Evolutionary conservation across 2,888 invertebrate genomes (phyloP).

Genomic region (Bimastos eiseni): DNA sequence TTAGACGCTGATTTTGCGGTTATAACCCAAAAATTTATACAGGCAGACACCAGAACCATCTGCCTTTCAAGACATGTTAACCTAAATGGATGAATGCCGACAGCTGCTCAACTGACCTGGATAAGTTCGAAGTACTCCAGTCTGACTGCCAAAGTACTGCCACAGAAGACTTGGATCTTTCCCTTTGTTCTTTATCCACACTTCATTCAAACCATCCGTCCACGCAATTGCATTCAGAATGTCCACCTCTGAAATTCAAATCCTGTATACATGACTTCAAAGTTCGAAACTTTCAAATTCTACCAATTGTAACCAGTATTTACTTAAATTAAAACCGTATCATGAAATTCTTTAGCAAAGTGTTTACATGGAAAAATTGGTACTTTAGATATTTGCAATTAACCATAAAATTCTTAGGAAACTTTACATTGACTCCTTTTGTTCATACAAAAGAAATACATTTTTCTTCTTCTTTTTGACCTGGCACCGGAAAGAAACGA

Average conservation of each 20-base stretch:
- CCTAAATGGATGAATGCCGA: neutral
- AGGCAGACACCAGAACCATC: neutral
- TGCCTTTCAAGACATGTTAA: neutral
- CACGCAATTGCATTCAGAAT: constrained; percentile 64
- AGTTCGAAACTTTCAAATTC: neutral
- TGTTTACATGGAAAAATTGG: neutral
- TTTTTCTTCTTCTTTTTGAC: too few species aligned
- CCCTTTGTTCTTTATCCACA: constrained; percentile 60
- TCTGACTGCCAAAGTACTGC: constrained; percentile 65
- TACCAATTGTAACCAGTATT: neutral
- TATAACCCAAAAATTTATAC: neutral
- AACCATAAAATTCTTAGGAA: neutral
- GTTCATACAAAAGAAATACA: neutral
- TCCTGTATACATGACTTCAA: neutral
- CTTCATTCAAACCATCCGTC: constrained; percentile 61
- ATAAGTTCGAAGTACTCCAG: constrained; percentile 63
- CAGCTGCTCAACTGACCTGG: constrained; percentile 56
- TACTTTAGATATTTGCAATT: neutral
- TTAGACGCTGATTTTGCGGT: too few species aligned
- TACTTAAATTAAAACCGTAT: neutral
- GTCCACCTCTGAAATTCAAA: constrained; percentile 59
- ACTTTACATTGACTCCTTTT: neutral
- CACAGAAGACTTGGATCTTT: constrained; percentile 62
- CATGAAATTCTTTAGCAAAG: neutral
- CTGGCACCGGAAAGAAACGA: too few species aligned